Base-by-base conservation (phyloP, 2,797 vertebrate species). In the Sebastes cheni region DNA sequence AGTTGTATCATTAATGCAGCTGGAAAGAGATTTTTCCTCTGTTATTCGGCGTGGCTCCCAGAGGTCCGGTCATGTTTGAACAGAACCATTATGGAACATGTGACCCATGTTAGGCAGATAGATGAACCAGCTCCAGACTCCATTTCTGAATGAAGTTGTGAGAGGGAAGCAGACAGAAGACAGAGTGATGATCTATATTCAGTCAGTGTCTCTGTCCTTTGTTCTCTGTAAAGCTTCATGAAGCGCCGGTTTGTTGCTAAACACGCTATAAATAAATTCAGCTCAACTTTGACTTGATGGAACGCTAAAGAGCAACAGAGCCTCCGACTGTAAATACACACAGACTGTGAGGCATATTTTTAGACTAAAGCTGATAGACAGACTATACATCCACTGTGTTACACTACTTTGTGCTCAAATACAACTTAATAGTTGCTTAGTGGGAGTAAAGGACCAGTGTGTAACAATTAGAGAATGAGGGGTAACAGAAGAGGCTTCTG, bases 201-300 rank as follows among this genome's bases (percentile, higher is more conserved):
- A 85, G 78, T 84, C 80, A 23, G 62, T 1, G 46, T 56, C n/a
- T 75, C 34, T 64, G 65, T 70, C 71, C 42, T 86, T 80, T 77
- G 82, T 83, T 86, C 75, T 80, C 39, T 32, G 34, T 32, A 52
- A 73, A 62, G 46, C 58, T 70, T 25, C 29, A 6, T 22, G 36
- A 82, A 29, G 42, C 4, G 25, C 23, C 22, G 29, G 32, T 81
- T 81, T 87, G 73, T 67, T 72, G 5, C 72, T 74, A 65, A 83
- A 77, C 55, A 18, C 1, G 27, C 77, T 86, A 86, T 82, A 83
- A 90, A 92, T 90, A 90, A n/a, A 78, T 77, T 56, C 77, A 75
- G 30, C 52, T 62, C 78, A 85, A 75, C 82, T 82, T 30, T 75
- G 80, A 75, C 83, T 64, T 32, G 60, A 58, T 62, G 79, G 80